Evolutionary conservation across 2,113 vertebrate genomes (phyloP).

Genomic region (Coracopsis vasa): DNA sequence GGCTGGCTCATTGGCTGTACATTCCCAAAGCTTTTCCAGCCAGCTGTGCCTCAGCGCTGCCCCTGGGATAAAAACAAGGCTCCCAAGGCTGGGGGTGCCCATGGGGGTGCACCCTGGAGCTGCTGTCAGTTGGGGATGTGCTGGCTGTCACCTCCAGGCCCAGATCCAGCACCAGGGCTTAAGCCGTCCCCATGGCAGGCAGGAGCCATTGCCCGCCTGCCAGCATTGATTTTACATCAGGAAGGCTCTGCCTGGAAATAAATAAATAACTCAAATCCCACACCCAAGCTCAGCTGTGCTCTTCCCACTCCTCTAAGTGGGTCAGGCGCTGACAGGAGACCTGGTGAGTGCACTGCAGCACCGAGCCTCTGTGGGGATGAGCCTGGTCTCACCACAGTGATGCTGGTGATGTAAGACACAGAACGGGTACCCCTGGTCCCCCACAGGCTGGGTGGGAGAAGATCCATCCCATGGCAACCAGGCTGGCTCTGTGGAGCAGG

Average conservation of each 20-base stretch:
- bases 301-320: background rate
- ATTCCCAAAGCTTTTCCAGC: background rate
- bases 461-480: fast-evolving
- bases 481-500: background rate
- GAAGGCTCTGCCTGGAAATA: background rate
- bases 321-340: fast-evolving
- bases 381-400: background rate
- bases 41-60: fast-evolving
- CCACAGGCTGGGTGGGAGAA: background rate
- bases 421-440: background rate
- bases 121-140: background rate
- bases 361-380: fast-evolving
- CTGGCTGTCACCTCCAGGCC: background rate
- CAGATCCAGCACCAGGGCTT: fast-evolving
- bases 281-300: fast-evolving
- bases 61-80: background rate
- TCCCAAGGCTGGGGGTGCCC: background rate
- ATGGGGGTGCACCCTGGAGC: fast-evolving
- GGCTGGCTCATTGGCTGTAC: fast-evolving
- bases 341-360: fast-evolving
- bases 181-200: background rate
- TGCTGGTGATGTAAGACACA: background rate
- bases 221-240: background rate
- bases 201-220: fast-evolving
- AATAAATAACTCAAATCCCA: background rate